Percentiles rank a stretch among this genome's conserved stretches.
phyloP scores from a whole-genome alignment of 2,888 invertebrate genomes.

The Chrysodeixis includens region DNA sequence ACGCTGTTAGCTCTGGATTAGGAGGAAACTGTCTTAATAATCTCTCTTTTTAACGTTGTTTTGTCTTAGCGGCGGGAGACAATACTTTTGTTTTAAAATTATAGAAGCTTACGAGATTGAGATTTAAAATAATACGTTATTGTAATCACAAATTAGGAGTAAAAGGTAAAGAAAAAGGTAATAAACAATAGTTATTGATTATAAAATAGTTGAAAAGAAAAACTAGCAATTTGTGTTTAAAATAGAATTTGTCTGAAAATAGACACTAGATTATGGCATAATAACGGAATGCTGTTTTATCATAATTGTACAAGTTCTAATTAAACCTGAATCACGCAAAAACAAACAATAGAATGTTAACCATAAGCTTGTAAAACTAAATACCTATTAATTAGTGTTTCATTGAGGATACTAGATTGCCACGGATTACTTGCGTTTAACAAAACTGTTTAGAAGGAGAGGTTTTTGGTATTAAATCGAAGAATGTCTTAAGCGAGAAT shows the following conservation, averaged over 20 bases:
- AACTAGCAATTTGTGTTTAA: no score
- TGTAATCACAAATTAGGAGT: no score
- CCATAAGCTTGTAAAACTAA: background rate
- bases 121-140: background rate
- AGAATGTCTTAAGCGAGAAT: no score
- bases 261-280: background rate
- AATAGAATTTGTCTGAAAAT: no score
- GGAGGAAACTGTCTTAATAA: slow-evolving; percentile 20
- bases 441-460: background rate
- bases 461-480: no score
- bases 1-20: slow-evolving; percentile 38
- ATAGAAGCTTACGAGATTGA: background rate
- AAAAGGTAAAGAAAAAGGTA: background rate
- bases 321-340: background rate
- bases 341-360: background rate
- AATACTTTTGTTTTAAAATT: background rate
- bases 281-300: background rate
- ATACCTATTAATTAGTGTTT: background rate
- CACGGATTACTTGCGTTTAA: background rate
- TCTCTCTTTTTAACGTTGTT: background rate
- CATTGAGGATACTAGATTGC: background rate
- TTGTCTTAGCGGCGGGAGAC: background rate
- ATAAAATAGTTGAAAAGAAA: background rate
- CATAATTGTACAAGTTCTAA: background rate
- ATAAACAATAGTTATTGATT: background rate